These are phyloP conservation scores for Ernsta delagoae DNA, from an alignment of 2,888 invertebrate genomes.

Conservation along the genomic window DNA sequence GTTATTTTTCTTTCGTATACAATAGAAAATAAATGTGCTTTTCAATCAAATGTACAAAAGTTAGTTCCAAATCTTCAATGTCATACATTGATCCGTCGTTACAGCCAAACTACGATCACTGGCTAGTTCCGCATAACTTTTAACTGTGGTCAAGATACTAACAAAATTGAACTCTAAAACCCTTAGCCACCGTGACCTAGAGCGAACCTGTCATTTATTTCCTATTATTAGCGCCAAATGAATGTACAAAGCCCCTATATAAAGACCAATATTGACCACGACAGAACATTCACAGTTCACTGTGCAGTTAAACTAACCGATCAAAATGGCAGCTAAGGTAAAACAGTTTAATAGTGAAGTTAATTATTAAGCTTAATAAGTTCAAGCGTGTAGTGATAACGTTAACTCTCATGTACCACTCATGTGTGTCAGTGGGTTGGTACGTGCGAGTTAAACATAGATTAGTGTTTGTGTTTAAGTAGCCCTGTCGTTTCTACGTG, in stretches of 20 bases:
- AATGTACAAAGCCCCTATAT: slow-evolving; percentile 64
- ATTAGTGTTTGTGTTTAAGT: background rate
- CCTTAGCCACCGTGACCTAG: slow-evolving; percentile 70
- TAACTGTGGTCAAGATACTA: slow-evolving; percentile 44
- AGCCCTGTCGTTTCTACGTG: no score
- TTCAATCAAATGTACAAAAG: background rate
- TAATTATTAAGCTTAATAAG: slow-evolving; percentile 3
- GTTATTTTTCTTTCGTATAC: no score
- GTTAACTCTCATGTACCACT: background rate
- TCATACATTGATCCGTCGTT: background rate
- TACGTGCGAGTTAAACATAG: background rate
- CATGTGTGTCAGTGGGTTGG: background rate
- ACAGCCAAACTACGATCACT: slow-evolving; percentile 17
- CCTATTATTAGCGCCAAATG: slow-evolving; percentile 72
- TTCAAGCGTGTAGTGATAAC: background rate
- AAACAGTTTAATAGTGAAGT: slow-evolving; percentile 38
- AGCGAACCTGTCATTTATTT: slow-evolving; percentile 72
- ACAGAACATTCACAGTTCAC: slow-evolving; percentile 76
- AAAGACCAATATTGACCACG: slow-evolving; percentile 64
- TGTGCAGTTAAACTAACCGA: slow-evolving; percentile 72
- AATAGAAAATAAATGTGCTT: no score
- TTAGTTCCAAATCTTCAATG: slow-evolving; percentile 4
- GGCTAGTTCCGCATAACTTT: slow-evolving; percentile 69
- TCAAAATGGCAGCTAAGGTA: slow-evolving; percentile 83
- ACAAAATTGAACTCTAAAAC: slow-evolving; percentile 74